Conservation (phyloP, 2,797 vertebrate species). For the Argya squamiceps region DNA sequence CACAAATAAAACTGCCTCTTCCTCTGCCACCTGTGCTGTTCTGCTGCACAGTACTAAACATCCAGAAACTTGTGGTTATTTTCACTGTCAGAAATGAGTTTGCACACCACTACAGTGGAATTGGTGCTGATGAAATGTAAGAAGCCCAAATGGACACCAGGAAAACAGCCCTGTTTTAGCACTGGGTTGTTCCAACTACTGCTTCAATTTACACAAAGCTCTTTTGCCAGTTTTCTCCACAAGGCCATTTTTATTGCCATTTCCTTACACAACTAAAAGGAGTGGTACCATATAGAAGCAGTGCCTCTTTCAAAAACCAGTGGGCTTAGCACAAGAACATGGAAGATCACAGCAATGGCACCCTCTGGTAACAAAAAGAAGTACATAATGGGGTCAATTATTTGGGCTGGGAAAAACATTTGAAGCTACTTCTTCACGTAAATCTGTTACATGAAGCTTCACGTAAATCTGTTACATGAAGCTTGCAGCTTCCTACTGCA, state of each 20-base stretch:
- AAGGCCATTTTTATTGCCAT: background rate
- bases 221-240: background rate
- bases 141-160: background rate
- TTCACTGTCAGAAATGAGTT: background rate
- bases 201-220: background rate
- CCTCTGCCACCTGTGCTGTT: background rate
- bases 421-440: background rate
- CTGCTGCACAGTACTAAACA: background rate
- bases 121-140: background rate
- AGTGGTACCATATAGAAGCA: background rate
- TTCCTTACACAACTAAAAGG: background rate
- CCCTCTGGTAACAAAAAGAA: constrained; percentile 20
- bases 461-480: background rate
- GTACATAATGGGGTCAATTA: background rate
- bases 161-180: background rate
- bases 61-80: background rate
- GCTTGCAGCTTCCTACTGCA: background rate
- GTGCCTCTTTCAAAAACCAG: background rate
- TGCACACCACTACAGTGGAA: background rate
- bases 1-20: background rate
- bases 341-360: constrained; percentile 38
- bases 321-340: background rate
- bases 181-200: background rate
- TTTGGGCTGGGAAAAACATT: background rate
- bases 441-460: background rate